Base-by-base conservation (phyloP, 2,888 invertebrate genomes). In the Eucera pruinosa region DNA sequence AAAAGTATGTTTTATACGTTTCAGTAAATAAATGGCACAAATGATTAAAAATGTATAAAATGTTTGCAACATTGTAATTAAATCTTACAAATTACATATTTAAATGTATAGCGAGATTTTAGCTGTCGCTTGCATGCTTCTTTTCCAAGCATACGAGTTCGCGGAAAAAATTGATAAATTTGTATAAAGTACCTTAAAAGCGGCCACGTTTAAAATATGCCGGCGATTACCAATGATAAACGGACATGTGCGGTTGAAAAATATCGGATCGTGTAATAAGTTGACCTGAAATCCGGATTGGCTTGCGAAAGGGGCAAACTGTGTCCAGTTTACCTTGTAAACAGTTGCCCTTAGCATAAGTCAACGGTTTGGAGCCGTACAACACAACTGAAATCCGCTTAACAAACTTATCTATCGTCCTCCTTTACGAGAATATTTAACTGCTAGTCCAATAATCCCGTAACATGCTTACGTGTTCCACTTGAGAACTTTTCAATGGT, bases 341-440 rank as follows among this genome's bases (percentile, higher is more conserved):
- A 75, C 68, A 78, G 30, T 39, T 41, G 54, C 48, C 45, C 52
- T 68, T 57, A 57, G 41, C 65, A 52, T 79, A 74, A 81, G 71
- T 80, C 71, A 65, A 58, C 64, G 72, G 50, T 73, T 70, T 75
- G 41, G 64, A 74, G 62, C 54, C n/a, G 41, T 41, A 48, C 47
- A 20, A 39, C 50, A 66, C 67, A 36, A 58, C 50, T 48, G 75
- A 20, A 74, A 80, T 83, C 76, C 74, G 71, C 71, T 83, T 77
- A 80, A 74, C 68, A 58, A 74, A 76, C 69, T 76, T 82, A 62
- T 82, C 73, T 71, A 27, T 60, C 67, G 58, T 52, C 36, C 65
- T 45, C 54, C 48, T 20, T 50, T 36, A 55, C 54, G 74, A 39
- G 58, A 58, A 81, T 81, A 78, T 78, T 81, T 78, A 81, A 81